Conservation (phyloP, 64 coral and sea anemone genomes). For the Dendronephthya gigantea region DNA sequence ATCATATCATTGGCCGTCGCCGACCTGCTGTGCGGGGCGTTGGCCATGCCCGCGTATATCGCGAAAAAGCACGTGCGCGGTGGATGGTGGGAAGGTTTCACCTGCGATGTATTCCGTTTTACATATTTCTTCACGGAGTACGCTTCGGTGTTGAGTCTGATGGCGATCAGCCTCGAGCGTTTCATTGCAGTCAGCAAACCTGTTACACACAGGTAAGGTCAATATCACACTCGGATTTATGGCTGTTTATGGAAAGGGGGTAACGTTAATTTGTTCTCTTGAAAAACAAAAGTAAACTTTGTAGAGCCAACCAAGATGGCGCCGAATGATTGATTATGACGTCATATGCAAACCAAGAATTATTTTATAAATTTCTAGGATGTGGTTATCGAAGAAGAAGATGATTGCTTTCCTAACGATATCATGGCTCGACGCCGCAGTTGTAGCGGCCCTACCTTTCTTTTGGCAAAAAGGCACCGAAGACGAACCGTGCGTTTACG, state of each 20-base stretch:
- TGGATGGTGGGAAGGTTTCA: slow-evolving; percentile 20
- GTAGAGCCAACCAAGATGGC: no score
- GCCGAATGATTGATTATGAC: no score
- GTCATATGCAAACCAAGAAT: no score
- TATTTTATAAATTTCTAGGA: no score
- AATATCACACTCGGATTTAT: not conserved
- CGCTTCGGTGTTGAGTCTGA: slow-evolving; percentile 72
- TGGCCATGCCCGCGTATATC: slow-evolving; percentile 86
- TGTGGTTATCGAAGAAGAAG: slow-evolving; percentile 37
- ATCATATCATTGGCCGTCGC: slow-evolving; percentile 66
- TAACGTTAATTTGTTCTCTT: no score
- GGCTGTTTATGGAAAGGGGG: no score
- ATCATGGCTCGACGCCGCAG: slow-evolving; percentile 57
- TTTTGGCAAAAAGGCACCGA: slow-evolving; percentile 22
- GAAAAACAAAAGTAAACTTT: no score
- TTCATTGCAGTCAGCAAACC: slow-evolving; percentile 72
- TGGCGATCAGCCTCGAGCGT: slow-evolving; percentile 76
- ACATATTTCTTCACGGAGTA: slow-evolving; percentile 85
- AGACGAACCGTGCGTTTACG: slow-evolving; percentile 45
- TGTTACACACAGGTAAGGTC: slow-evolving; percentile 32
- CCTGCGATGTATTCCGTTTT: slow-evolving; percentile 76
- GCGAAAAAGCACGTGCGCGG: slow-evolving; percentile 50
- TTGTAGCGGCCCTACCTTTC: slow-evolving; percentile 67
- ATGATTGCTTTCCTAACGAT: slow-evolving; percentile 32
- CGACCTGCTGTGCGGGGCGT: slow-evolving; percentile 54